Base-by-base conservation (phyloP, 1,140 invertebrate species). In the Brachionus sp. region DNA sequence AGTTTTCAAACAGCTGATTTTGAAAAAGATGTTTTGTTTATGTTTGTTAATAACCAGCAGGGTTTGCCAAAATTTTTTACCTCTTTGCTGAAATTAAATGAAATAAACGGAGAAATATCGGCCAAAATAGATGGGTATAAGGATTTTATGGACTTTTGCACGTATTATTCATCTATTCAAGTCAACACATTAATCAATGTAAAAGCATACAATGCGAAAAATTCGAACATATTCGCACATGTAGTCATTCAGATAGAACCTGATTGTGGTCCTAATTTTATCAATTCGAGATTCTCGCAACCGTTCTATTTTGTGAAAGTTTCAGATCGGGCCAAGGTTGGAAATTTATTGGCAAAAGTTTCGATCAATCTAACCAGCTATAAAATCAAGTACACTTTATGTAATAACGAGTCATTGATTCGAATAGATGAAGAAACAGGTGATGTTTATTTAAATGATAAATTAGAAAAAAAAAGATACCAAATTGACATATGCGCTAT, bases 11-110 rank as follows among this genome's bases (percentile, higher is more conserved):
- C 19, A 0, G n/a, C 37, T 10, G n/a, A 70, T 39, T 19, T 19
- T 19, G 37, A n/a, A 42, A 39, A 16, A 12, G 33, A 37, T 4
- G 7, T 66, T 0, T 35, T 29, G 13, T 66, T 66, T 66, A 33
- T 7, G 29, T 37, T 70, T 39, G 33, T 70, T n/a, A 70, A 70
- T 16, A 19, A 19, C 16, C 13, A 70, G 7, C 3, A 39, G 25
- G 70, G 39, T 46, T 46, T 75, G n/a, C 39, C 42, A 42, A 75
- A 75, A 35, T 46, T 75, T 50, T 75, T 75, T 46, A 23, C 5
- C 12, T 75, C 70, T 5, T 25, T 75, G 5, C n/a, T 75, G 6
- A 25, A 46, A 46, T 25, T 75, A 13, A 50, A 75, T 16, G 70
- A 75, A 25, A 10, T 25, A 12, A 75, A 44, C 3, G 70, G 70